These are phyloP conservation scores for Myripristis jacobus DNA, from an alignment of 2,797 vertebrate genomes.

Conservation along the genomic window DNA sequence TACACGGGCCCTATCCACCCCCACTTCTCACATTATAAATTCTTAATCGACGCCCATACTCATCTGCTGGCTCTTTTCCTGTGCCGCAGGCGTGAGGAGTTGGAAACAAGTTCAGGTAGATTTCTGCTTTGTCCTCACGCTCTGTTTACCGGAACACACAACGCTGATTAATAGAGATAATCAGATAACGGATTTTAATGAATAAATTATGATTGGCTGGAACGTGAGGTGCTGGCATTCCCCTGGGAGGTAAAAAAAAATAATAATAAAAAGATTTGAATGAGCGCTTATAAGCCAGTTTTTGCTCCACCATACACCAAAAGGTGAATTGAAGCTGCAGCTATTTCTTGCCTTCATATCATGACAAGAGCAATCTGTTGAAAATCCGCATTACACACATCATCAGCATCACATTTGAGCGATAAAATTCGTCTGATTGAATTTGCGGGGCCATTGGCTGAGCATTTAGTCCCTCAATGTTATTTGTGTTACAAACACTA, in stretches of 20 bases:
- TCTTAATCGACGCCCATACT: slow-evolving; percentile 60
- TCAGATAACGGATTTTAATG: slow-evolving; percentile 75
- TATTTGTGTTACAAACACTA: slow-evolving; percentile 6
- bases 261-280: slow-evolving; percentile 29
- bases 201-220: slow-evolving; percentile 73
- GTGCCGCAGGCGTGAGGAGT: slow-evolving; percentile 31
- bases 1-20: slow-evolving; percentile 51
- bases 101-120: slow-evolving; percentile 60
- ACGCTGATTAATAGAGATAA: slow-evolving; percentile 72
- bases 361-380: neutral
- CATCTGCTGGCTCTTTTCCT: slow-evolving; percentile 27
- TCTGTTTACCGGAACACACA: slow-evolving; percentile 67
- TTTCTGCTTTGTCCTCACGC: slow-evolving; percentile 58
- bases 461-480: slow-evolving; percentile 2
- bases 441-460: slow-evolving; percentile 8
- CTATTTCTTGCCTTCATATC: neutral
- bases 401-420: neutral
- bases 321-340: neutral
- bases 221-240: slow-evolving; percentile 37
- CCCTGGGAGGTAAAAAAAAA: slow-evolving; percentile 24
- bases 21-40: slow-evolving; percentile 66
- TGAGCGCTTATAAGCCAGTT: slow-evolving; percentile 1
- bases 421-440: neutral
- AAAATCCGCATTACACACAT: neutral
- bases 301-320: neutral